Evolutionary conservation across 2,797 vertebrate genomes (phyloP).

Genomic region (Malurus splendens): DNA sequence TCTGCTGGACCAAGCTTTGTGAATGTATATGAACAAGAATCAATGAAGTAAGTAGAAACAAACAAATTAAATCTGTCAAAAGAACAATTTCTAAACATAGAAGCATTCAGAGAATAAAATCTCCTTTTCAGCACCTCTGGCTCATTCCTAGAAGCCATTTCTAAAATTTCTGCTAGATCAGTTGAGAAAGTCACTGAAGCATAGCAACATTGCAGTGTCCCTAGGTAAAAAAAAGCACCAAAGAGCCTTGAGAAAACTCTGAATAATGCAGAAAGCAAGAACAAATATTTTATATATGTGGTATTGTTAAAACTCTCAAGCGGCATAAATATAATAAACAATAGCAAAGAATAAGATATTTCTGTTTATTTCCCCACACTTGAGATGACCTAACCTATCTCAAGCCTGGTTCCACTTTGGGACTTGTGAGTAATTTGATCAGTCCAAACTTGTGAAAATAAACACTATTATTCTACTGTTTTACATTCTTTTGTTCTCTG

Average conservation of each 20-base stretch:
- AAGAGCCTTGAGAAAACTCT: conserved; percentile 22
- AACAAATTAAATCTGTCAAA: not conserved
- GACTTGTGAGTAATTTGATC: conserved; percentile 43
- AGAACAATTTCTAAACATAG: not conserved
- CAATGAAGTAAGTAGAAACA: not conserved
- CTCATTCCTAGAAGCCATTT: not conserved
- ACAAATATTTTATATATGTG: conserved; percentile 46
- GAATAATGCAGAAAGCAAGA: conserved; percentile 30
- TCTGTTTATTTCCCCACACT: conserved; percentile 47
- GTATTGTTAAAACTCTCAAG: conserved; percentile 44
- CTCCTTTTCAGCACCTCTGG: conserved; percentile 8
- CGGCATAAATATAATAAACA: conserved; percentile 39
- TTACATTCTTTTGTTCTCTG: conserved; percentile 46
- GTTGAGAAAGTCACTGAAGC: conserved; percentile 22
- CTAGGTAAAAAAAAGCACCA: not conserved
- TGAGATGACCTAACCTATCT: conserved; percentile 42
- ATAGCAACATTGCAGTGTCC: not conserved
- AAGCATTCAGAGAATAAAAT: conserved; percentile 2
- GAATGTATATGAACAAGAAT: not conserved
- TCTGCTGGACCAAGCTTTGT: not conserved
- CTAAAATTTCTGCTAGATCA: not conserved
- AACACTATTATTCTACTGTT: conserved; percentile 55
- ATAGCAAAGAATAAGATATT: conserved; percentile 45
- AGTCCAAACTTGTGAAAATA: conserved; percentile 51
- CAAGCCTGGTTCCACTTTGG: conserved; percentile 30